Evolutionary conservation across 2,888 invertebrate species (phyloP).

Genomic region (Tenthredo notha): DNA sequence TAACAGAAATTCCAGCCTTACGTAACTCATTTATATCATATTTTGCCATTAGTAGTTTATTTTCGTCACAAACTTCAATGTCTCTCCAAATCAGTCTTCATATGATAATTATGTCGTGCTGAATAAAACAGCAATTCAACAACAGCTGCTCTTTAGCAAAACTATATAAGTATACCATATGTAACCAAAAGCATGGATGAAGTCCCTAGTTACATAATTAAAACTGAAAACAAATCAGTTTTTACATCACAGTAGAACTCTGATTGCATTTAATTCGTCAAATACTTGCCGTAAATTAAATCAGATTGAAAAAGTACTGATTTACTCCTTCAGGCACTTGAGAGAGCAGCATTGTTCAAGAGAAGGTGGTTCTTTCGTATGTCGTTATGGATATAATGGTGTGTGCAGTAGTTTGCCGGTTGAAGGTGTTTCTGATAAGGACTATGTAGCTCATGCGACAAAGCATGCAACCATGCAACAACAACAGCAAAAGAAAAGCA

Average conservation of each 20-base stretch:
- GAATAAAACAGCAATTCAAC: not conserved
- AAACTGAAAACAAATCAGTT: not conserved
- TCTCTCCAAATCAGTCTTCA: not conserved
- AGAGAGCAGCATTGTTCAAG: constrained; percentile 89
- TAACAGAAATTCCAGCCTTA: not conserved
- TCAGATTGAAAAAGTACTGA: not conserved
- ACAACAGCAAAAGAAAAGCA: constrained; percentile 78
- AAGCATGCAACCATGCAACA: constrained; percentile 80
- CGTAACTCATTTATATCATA: not conserved
- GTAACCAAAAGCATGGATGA: not conserved
- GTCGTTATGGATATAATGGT: constrained; percentile 92
- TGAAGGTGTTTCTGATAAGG: constrained; percentile 92
- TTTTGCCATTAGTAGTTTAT: not conserved
- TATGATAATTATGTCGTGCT: not conserved
- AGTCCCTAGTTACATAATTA: not conserved
- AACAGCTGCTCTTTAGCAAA: not conserved
- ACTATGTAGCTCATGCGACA: constrained; percentile 92
- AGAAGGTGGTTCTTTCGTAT: constrained; percentile 92
- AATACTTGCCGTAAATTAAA: not conserved
- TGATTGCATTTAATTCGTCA: not conserved
- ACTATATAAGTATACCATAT: not conserved
- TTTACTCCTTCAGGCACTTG: constrained; percentile 83
- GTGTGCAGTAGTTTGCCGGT: constrained; percentile 93
- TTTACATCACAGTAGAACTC: not conserved
- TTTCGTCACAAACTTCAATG: not conserved